Base-by-base conservation (phyloP, 2,113 vertebrate species). In the Accipiter virgatus region DNA sequence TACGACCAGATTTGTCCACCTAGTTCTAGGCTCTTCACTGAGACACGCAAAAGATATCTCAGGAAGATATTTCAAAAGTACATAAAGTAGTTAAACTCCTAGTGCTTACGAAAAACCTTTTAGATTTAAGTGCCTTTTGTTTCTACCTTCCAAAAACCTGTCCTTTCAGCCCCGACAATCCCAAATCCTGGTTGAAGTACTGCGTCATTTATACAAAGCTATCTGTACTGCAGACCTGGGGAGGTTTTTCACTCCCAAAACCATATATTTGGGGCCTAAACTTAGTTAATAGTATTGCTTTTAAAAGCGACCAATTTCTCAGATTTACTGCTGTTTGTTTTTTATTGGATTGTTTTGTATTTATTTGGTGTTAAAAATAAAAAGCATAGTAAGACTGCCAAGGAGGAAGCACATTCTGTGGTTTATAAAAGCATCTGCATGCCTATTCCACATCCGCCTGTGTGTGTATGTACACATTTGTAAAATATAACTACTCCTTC, bases 281-380 rank as follows among this genome's bases (percentile, higher is more conserved):
- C 70, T 48, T n/a, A 63, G 65, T 75, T 65, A 48, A 25, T 2
- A 23, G 25, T 2, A 14, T 18, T 61, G 81, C 71, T 88, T 94
- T 81, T 31, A 68, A 45, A 73, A 88, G 78, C 0, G 0, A 9
- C 56, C 22, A 1, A 2, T 75, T 50, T 29, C 90, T 95, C 71
- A 58, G 58, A 74, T 90, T 90, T 62, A 58, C 50, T 31, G 81
- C 48, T 77, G 25, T 70, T 94, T 26, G 40, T 3, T 43, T 93
- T 88, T 56, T 85, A 77, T 77, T 71, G 85, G 52, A 36, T 77
- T 72, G 80, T 26, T 95, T 94, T 81, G 73, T 96, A 90, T 93
- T 96, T 97, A 91, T 94, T 96, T 80, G 88, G 53, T 95, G 94
- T 95, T 84, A 50, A 84, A 86, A 91, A 81, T 94, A 89, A 95